Percentiles rank a stretch among this genome's conserved stretches.
These are phyloP conservation scores for Pachydiplax longipennis DNA, from an alignment of 2,888 invertebrate species.

Conservation along the genomic window DNA sequence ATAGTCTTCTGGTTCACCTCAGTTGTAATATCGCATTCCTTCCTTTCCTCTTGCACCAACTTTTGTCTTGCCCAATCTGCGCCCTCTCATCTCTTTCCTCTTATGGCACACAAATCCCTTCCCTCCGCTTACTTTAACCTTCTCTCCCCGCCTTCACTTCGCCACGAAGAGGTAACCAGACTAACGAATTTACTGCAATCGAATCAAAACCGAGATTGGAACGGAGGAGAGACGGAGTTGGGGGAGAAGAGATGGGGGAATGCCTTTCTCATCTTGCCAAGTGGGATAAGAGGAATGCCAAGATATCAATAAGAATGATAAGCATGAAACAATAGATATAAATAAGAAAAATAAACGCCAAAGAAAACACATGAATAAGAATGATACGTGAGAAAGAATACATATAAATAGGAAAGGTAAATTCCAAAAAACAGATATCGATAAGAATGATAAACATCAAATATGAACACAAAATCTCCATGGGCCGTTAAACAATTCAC, in stretches of 20 bases:
- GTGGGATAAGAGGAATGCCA: background rate
- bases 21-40: background rate
- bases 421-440: background rate
- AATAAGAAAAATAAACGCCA: background rate
- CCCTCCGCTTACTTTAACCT: background rate
- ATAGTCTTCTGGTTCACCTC: background rate
- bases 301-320: background rate
- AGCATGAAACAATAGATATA: background rate
- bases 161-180: constrained; percentile 43
- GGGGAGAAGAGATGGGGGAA: background rate
- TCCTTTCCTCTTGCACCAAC: background rate
- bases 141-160: background rate
- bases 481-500: too few species aligned
- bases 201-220: constrained; percentile 41
- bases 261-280: background rate
- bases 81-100: background rate
- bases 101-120: background rate
- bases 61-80: background rate
- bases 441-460: background rate
- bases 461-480: too few species aligned
- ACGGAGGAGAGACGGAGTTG: background rate
- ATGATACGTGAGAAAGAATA: too few species aligned
- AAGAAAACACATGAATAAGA: too few species aligned
- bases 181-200: constrained; percentile 41
- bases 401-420: too few species aligned